Evolutionary conservation across 2,797 vertebrate genomes (phyloP).

Genomic region (Chrysocyon brachyurus): DNA sequence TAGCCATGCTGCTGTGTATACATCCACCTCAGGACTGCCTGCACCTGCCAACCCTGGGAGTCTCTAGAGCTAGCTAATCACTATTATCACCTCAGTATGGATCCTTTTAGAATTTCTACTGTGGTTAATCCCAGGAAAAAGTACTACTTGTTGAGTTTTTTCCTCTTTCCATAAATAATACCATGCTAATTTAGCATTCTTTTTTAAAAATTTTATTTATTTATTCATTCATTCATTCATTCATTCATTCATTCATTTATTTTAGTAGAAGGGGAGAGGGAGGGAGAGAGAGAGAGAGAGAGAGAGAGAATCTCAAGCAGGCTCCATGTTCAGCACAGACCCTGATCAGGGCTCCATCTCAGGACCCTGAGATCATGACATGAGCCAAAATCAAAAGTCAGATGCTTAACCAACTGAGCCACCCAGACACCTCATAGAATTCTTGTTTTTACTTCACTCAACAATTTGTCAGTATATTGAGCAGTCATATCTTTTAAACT

Average conservation of each 20-base stretch:
- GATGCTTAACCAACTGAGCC: not conserved
- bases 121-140: not conserved
- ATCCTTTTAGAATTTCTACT: not conserved
- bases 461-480: not conserved
- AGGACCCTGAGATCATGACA: not conserved
- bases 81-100: not conserved
- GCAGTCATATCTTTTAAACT: not conserved
- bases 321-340: not conserved
- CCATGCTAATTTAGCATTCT: not conserved
- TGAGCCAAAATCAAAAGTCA: not conserved
- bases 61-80: not conserved
- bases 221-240: not conserved
- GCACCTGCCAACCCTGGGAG: not conserved
- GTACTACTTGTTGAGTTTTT: not conserved
- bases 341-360: not conserved
- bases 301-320: not conserved
- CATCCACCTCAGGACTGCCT: not conserved
- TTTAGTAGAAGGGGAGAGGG: not conserved
- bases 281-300: not conserved
- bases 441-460: conserved; percentile 24
- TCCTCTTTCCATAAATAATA: not conserved
- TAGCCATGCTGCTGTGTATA: not conserved
- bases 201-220: not conserved
- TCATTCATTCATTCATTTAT: not conserved
- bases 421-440: not conserved